Evolutionary conservation across 2,797 vertebrate species (phyloP), one percentile per base, ranked within the genome.

Genomic region (Bradypus variegatus): DNA sequence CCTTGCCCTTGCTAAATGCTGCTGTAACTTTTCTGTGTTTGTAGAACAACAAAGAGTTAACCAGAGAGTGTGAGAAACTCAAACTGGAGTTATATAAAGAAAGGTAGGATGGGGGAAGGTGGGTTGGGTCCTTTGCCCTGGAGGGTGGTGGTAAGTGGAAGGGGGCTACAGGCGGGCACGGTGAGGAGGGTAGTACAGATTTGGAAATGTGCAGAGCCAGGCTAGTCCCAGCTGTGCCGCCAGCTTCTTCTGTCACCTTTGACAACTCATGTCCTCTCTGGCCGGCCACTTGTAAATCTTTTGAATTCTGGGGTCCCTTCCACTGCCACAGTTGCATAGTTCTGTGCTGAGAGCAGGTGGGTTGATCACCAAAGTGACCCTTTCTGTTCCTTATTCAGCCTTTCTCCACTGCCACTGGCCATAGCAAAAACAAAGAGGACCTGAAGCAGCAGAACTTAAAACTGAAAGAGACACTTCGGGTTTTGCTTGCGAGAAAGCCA

Each of bases 41-140:
- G 67, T 95, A 99, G 99, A 97, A 98, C 96, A 99, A 99, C 96
- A 99, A 99, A 97, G 99, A 99, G 25, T 96, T 99, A 92, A 98
- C 98, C 96, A 99, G 98, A 96, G 99, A 99, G 75, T 97, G 98
- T 86, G 98, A 99, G 95, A 96, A 90, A 93, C 97, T 99, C 85
- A 98, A 98, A 93, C 95, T 99, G 90, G 98, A 99, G 90, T 91
- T 99, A 73, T 98, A 98, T 91, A 98, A 98, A 96, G 97, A 98
- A 77, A 99, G 97, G 99, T 99, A 97, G 98, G 98, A 86, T 12
- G 53, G 58, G 88, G 67, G 33, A 36, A 29, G 78, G n/a, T 2
- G 13, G 67, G 16, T 25, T 18, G 11, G 79, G 60, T 62, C 41
- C 41, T 45, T 45, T 6, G 41, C 41, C 41, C 55, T 5, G 12